Conservation (phyloP, 2,797 vertebrate genomes). For the Argya squamiceps region DNA sequence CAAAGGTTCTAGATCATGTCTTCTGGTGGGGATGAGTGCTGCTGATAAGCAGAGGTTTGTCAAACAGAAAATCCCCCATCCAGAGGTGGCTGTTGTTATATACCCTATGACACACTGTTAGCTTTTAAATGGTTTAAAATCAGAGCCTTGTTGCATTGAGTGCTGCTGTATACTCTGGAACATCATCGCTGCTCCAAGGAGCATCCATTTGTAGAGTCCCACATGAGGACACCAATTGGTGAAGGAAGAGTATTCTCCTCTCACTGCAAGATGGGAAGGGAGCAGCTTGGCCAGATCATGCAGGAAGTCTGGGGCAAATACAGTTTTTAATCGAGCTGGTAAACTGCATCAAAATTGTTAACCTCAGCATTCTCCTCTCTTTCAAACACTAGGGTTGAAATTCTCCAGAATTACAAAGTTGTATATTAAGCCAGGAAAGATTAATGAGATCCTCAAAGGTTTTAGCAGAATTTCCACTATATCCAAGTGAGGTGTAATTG, state of each 20-base stretch:
- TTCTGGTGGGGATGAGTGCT: neutral
- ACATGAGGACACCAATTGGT: rapidly evolving
- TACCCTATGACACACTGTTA: neutral
- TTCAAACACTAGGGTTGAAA: neutral
- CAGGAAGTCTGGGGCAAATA: neutral
- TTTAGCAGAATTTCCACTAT: neutral
- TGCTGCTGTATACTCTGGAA: neutral
- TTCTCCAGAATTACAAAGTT: neutral
- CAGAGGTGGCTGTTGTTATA: neutral
- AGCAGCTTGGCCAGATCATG: neutral
- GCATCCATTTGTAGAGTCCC: neutral
- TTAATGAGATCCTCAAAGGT: neutral
- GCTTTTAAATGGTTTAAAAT: neutral
- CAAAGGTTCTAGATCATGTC: neutral
- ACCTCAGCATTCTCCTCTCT: neutral
- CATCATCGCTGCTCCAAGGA: neutral
- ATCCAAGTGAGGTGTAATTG: neutral
- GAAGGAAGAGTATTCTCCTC: neutral
- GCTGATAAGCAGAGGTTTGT: neutral
- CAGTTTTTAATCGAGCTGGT: neutral
- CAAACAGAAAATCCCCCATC: neutral
- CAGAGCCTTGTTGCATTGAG: neutral
- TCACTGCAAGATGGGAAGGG: neutral
- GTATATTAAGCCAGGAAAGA: neutral
- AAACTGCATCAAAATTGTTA: neutral